phyloP scores from a whole-genome alignment of 1,140 invertebrate species.

The Penaeus japonicus region DNA sequence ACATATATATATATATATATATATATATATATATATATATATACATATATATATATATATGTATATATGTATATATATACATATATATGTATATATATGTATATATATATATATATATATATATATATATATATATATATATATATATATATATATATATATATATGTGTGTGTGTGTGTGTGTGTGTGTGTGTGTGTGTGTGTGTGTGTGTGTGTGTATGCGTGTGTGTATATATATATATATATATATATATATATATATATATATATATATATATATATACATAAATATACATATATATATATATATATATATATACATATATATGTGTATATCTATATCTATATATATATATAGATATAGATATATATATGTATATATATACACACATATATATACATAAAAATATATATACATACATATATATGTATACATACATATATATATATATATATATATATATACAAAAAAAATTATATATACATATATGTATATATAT shows the following conservation, averaged over 20 bases:
- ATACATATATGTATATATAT: background rate
- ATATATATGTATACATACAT: no score
- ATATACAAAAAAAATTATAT: background rate
- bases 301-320: background rate
- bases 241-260: background rate
- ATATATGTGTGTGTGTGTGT: background rate
- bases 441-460: no score
- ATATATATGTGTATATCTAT: no score
- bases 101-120: constrained; percentile 19
- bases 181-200: background rate
- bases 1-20: background rate
- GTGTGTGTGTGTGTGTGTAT: background rate
- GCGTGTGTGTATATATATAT: background rate
- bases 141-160: background rate
- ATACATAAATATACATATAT: background rate
- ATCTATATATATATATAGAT: background rate
- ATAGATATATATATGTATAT: background rate
- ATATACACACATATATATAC: background rate
- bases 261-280: background rate
- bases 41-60: background rate
- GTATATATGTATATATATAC: background rate
- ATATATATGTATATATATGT: background rate
- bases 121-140: constrained; percentile 2
- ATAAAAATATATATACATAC: background rate
- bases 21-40: background rate